phyloP scores from a whole-genome alignment of 2,888 invertebrate species.

The Ryuthela nishihirai region DNA sequence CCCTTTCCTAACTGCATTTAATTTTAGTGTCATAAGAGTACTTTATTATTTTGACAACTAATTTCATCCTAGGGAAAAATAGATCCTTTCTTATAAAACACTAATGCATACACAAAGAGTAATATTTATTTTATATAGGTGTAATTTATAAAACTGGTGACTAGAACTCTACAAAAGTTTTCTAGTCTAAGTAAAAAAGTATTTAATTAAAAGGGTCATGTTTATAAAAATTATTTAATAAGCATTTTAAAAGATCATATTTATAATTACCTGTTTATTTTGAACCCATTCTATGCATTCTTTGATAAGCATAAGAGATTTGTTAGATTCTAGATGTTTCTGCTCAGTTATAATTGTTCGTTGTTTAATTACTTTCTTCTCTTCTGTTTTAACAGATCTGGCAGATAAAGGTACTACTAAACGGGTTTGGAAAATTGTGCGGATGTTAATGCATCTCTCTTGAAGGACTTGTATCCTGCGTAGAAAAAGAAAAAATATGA shows the following conservation, averaged over 20 bases:
- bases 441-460: constrained; percentile 81
- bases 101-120: too few relatives aligned
- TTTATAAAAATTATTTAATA: not conserved
- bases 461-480: constrained; percentile 81
- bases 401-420: constrained; percentile 79
- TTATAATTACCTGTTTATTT: constrained; percentile 58
- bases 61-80: too few relatives aligned
- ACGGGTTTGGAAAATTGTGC: constrained; percentile 80
- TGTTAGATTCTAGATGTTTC: constrained; percentile 84
- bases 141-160: too few relatives aligned
- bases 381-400: constrained; percentile 71
- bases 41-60: too few relatives aligned
- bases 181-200: too few relatives aligned
- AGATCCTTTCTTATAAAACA: too few relatives aligned
- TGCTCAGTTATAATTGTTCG: constrained; percentile 65
- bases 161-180: too few relatives aligned
- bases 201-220: not conserved
- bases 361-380: constrained; percentile 19
- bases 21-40: too few relatives aligned
- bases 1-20: too few relatives aligned
- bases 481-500: too few relatives aligned
- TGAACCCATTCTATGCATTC: constrained; percentile 96
- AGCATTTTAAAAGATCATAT: not conserved
- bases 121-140: too few relatives aligned
- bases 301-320: constrained; percentile 83